Conservation (phyloP, 2,888 invertebrate genomes). For the Hecatera dysodea region DNA sequence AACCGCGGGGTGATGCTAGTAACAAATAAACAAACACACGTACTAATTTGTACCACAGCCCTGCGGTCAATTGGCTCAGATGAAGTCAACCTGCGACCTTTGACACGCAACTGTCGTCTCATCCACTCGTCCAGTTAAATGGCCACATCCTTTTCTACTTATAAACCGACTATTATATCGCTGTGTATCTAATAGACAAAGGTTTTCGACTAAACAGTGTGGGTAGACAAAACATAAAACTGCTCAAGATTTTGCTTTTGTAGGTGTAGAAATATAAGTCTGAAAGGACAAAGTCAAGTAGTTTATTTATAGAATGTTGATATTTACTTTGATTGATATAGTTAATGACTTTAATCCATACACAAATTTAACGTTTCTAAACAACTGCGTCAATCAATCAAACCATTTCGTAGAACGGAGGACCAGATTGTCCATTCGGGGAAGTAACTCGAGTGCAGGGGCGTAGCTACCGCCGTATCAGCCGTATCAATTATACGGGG, state of each 20-base stretch:
- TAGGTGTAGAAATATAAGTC: neutral
- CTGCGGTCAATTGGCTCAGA: conserved; percentile 62
- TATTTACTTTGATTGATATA: conserved; percentile 12
- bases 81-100: conserved; percentile 73
- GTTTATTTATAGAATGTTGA: neutral
- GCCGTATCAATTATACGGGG: no score
- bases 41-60: conserved; percentile 42
- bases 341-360: conserved; percentile 7
- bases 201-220: conserved; percentile 50
- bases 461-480: no score
- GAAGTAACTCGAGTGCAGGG: conserved; percentile 11
- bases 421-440: neutral
- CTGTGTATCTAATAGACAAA: conserved; percentile 52
- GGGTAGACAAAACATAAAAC: conserved; percentile 14
- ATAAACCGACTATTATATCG: conserved; percentile 54
- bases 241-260: conserved; percentile 9
- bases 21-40: conserved; percentile 36
- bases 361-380: conserved; percentile 19
- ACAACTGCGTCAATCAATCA: neutral
- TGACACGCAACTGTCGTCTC: conserved; percentile 72
- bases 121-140: conserved; percentile 75
- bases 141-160: conserved; percentile 77
- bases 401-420: neutral
- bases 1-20: no score
- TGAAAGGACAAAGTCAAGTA: neutral